Conservation (phyloP, 2,888 invertebrate genomes). For the Aphidoletes aphidimyza region DNA sequence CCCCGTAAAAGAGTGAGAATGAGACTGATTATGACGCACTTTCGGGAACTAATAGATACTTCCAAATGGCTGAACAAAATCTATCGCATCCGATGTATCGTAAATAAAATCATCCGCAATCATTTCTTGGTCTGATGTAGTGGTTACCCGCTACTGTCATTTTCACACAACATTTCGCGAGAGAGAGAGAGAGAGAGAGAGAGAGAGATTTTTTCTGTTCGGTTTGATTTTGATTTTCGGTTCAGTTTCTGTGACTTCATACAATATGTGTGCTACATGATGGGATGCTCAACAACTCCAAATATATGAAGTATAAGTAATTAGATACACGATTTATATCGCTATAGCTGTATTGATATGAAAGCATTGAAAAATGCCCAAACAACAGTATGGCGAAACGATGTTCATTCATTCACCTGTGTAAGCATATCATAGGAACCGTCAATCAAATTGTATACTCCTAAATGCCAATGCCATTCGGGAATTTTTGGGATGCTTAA, state of each 20-base stretch:
- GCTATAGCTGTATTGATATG: too few relatives aligned
- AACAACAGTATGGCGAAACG: too few relatives aligned
- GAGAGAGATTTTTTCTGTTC: too few relatives aligned
- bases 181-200: too few relatives aligned
- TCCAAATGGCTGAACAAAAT: neutral
- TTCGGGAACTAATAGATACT: conserved; percentile 32
- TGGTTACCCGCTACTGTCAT: too few relatives aligned
- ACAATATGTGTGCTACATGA: too few relatives aligned
- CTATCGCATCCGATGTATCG: neutral
- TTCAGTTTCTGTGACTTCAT: neutral
- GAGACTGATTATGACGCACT: too few relatives aligned
- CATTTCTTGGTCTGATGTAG: too few relatives aligned
- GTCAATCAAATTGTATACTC: conserved; percentile 13
- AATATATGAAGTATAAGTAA: too few relatives aligned
- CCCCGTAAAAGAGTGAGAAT: neutral
- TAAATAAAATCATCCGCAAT: neutral
- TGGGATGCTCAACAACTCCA: too few relatives aligned
- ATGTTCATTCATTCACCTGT: conserved; percentile 17
- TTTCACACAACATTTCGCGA: too few relatives aligned
- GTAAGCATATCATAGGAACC: conserved; percentile 19
- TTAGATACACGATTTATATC: neutral
- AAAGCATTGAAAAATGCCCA: neutral
- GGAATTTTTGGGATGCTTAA: too few relatives aligned
- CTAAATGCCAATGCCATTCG: neutral
- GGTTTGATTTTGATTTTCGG: neutral